Conservation (phyloP, 2,888 invertebrate genomes). For the Dicycla oo region DNA sequence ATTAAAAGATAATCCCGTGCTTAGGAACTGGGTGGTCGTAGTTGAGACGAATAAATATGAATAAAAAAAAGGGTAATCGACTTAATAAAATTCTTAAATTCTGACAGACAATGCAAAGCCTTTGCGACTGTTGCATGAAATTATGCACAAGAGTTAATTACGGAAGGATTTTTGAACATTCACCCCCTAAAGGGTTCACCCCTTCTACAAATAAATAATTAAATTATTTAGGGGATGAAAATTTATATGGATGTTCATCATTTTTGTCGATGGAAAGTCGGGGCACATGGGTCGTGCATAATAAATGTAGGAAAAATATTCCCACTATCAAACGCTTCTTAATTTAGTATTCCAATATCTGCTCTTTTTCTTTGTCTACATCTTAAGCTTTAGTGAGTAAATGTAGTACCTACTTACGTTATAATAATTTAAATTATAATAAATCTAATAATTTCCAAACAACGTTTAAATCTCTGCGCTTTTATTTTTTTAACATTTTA, state of each 20-base stretch:
- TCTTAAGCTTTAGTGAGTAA: background rate
- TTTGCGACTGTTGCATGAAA: background rate
- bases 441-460: constrained; percentile 7
- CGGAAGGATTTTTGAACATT: background rate
- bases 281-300: background rate
- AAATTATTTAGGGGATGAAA: too few species aligned
- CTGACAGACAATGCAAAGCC: too few species aligned
- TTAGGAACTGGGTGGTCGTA: background rate
- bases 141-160: too few species aligned
- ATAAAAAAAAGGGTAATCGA: background rate
- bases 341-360: background rate
- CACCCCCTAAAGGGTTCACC: background rate
- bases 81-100: background rate
- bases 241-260: too few species aligned
- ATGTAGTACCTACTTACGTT: background rate
- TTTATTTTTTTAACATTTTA: constrained; percentile 3
- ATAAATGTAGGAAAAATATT: background rate
- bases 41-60: background rate
- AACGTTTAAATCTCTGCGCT: constrained; percentile 4
- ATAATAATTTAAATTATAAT: constrained; percentile 2
- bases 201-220: too few species aligned
- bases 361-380: background rate
- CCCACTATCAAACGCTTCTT: background rate
- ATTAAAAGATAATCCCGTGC: background rate
- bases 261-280: too few species aligned